phyloP scores from a whole-genome alignment of 2,888 invertebrate genomes.

The Nezara viridula region DNA sequence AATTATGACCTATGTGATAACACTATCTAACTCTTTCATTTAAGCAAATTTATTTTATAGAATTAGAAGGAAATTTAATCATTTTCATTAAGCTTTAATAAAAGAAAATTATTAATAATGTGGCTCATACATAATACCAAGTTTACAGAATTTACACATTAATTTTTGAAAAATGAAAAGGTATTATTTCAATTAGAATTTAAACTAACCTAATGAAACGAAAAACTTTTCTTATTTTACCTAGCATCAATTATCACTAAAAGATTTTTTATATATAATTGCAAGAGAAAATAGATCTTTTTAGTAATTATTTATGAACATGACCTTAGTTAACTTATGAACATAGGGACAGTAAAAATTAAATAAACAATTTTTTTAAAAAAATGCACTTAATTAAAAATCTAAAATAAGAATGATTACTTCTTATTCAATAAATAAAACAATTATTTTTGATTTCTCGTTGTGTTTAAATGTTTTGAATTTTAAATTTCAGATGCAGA shows the following conservation, averaged over 20 bases:
- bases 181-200: too few species aligned
- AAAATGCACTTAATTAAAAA: neutral
- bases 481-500: constrained; percentile 64
- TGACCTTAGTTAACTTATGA: neutral
- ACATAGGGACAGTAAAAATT: neutral
- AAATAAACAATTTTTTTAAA: too few species aligned
- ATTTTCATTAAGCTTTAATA: neutral
- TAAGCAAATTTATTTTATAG: neutral
- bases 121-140: too few species aligned
- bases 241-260: too few species aligned
- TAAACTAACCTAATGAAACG: too few species aligned
- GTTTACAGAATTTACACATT: too few species aligned
- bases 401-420: neutral
- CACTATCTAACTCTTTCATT: neutral
- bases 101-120: neutral
- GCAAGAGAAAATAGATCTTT: neutral
- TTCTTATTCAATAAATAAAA: neutral
- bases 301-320: neutral
- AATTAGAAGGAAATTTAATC: neutral
- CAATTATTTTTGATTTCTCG: neutral
- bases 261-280: neutral
- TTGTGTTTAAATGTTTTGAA: constrained; percentile 1
- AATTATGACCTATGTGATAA: too few species aligned
- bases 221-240: too few species aligned
- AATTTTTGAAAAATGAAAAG: too few species aligned